A percentile compares a stretch with the other conserved stretches of the same genome.
phyloP scores from a whole-genome alignment of 1,140 invertebrate species.

The Asbolus verrucosus region DNA sequence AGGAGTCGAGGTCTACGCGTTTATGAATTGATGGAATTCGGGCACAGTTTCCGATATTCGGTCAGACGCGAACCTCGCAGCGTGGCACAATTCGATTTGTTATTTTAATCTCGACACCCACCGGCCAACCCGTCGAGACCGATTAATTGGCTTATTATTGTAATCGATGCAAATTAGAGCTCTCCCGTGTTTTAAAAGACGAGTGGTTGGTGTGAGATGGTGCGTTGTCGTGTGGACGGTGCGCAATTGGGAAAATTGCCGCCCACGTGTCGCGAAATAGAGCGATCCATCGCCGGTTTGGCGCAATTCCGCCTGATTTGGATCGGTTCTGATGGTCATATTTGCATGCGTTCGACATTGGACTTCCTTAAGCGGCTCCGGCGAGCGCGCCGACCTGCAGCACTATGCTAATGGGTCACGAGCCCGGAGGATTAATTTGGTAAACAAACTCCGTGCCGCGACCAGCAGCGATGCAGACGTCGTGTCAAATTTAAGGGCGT shows the following conservation, averaged over 20 bases:
- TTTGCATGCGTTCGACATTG: constrained; percentile 44
- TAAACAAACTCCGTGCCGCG: constrained; percentile 2
- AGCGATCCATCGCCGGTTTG: constrained; percentile 24
- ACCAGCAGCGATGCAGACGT: too few relatives aligned
- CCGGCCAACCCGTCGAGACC: constrained; percentile 15
- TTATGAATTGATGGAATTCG: too few relatives aligned
- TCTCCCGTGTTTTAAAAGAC: constrained; percentile 4
- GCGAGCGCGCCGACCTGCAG: constrained; percentile 11
- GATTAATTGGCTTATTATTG: constrained; percentile 40
- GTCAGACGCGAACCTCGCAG: too few relatives aligned
- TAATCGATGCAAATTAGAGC: constrained; percentile 34
- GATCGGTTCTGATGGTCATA: constrained; percentile 9
- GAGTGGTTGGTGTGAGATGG: background rate
- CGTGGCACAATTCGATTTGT: constrained; percentile 24
- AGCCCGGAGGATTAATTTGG: constrained; percentile 20
- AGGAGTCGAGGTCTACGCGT: too few relatives aligned
- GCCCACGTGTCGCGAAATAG: constrained; percentile 12
- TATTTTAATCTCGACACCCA: constrained; percentile 24
- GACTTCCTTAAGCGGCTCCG: constrained; percentile 41
- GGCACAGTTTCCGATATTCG: too few relatives aligned
- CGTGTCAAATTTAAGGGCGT: too few relatives aligned
- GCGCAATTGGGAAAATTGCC: constrained; percentile 37
- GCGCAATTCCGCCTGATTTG: constrained; percentile 9
- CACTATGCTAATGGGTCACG: constrained; percentile 40
- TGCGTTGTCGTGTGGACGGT: constrained; percentile 13